Base-by-base conservation (phyloP, 1,140 invertebrate species). In the Probaryconus sp. region DNA sequence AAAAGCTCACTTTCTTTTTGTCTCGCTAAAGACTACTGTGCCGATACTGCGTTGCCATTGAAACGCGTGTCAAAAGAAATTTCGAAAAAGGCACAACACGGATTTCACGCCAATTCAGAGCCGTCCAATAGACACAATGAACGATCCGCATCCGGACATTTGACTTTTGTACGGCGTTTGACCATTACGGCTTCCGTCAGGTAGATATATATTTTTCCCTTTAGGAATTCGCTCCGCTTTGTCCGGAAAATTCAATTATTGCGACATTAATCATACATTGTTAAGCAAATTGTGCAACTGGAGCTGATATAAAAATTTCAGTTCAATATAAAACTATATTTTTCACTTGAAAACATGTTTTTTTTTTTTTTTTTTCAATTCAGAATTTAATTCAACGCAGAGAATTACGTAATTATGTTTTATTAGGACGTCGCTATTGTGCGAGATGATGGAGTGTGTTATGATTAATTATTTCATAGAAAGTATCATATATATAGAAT, bases 81-180 rank as follows among this genome's bases (percentile, higher is more conserved):
- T 74, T 80, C 28, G 64, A 80, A 83, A 83, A 80, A 86, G 81
- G 85, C 71, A 86, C 83, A 86, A 87, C 84, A 86, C 67, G 73
- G 76, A 85, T 87, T 87, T 87, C 81, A 86, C 80, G 85, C 77
- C 80, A 83, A 84, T 87, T 85, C 82, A 83, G 65, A 61, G 6
- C 35, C 16, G 37, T 21, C 42, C 45, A 33, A 35, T 38, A 42
- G 30, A n/a, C 56, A 83, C 71, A 76, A 79, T 78, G 69, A 48
- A 18, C 35, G 51, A 61, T 67, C 77, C 68, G 68, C 78, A 81
- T 83, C 81, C 83, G 81, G 79, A 81, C 79, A 67, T 82, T 83
- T 86, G 83, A 86, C 84, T 87, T 87, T 83, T 85, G 81, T 86
- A 78, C 78, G 56, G 60, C 67, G 38, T 78, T 71, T 64, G 73